Base-by-base conservation (phyloP, 2,113 vertebrate species). In the Pachycephala philippinensis region DNA sequence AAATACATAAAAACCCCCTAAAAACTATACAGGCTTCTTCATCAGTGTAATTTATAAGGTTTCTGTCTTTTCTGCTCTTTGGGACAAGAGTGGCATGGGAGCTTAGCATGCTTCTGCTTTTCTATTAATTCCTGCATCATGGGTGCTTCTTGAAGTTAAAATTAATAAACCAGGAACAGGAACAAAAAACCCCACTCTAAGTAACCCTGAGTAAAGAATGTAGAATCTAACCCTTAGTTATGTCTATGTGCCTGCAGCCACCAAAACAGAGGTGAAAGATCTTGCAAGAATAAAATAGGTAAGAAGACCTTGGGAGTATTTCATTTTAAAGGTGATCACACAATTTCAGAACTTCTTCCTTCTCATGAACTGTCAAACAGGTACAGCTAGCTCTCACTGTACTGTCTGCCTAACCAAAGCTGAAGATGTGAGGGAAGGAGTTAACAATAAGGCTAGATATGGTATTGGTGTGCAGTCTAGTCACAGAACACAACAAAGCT, bases 181-280 rank as follows among this genome's bases (percentile, higher is more conserved):
- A 89, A 65, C 8, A 66, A 61, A 77, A 72, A 10, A 0, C 0
- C 6, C 10, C 20, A 53, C 9, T 5, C 13, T 56, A 61, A 74
- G 10, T 45, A 45, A 86, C 11, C 11, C 31, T 40, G 35, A 28
- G 21, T 54, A 78, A 66, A 33, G 39, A 81, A 57, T 24, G 14
- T 11, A 84, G 74, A 89, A 66, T 66, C 20, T 59, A 69, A 87
- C 2, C 7, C 11, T 30, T 22, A 31, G 35, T 37, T 77, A 37
- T 0, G 2, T 50, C 39, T 65, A 8, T 23, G 39, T 44, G 24
- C 11, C 60, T 47, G 9, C 53, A 64, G 65, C n/a, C 56, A 87
- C 9, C 40, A 54, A 59, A 77, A 64, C 11, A 71, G 13, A 78
- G 35, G 26, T 66, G 45, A 89, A 71, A 78, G 13, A 52, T 39